Percentiles rank a stretch among this genome's conserved stretches.
phyloP scores from a whole-genome alignment of 2,797 vertebrate species.

The Ispidina lecontei region DNA sequence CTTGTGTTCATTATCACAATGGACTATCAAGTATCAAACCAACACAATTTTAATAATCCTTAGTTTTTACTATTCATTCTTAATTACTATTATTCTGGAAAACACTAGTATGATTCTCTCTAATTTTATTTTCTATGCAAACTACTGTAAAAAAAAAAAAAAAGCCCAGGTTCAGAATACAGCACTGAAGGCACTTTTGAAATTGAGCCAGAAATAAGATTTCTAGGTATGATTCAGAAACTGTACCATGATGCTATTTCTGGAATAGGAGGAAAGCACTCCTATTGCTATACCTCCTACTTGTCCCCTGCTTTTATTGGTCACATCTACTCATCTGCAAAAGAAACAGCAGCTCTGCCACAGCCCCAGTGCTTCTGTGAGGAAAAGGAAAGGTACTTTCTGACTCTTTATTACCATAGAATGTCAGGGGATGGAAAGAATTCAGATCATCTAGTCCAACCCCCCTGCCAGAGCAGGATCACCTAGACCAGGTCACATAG shows the following conservation, averaged over 20 bases:
- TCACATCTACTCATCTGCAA: not conserved
- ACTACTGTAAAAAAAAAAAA: not conserved
- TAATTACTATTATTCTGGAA: not conserved
- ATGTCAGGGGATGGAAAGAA: too few relatives aligned
- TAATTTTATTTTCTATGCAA: not conserved
- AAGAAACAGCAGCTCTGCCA: not conserved
- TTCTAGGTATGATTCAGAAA: slow-evolving; percentile 57
- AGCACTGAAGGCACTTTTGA: not conserved
- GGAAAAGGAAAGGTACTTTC: not conserved
- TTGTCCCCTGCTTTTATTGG: not conserved
- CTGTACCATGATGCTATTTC: not conserved
- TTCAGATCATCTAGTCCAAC: too few relatives aligned
- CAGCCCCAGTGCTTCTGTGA: not conserved
- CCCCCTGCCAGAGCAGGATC: too few relatives aligned
- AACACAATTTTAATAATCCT: not conserved
- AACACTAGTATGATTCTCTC: not conserved
- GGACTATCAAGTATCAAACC: not conserved
- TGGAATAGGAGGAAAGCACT: not conserved
- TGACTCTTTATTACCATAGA: not conserved
- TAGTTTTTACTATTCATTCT: not conserved
- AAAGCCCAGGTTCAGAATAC: not conserved
- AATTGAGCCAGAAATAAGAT: slow-evolving; percentile 4
- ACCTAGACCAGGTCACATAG: too few relatives aligned
- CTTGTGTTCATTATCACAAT: not conserved
- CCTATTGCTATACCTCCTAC: slow-evolving; percentile 29